Evolutionary conservation across 2,113 vertebrate genomes (phyloP), one percentile per base, ranked within the genome.

Genomic region (Campylorhamphus procurvoides): DNA sequence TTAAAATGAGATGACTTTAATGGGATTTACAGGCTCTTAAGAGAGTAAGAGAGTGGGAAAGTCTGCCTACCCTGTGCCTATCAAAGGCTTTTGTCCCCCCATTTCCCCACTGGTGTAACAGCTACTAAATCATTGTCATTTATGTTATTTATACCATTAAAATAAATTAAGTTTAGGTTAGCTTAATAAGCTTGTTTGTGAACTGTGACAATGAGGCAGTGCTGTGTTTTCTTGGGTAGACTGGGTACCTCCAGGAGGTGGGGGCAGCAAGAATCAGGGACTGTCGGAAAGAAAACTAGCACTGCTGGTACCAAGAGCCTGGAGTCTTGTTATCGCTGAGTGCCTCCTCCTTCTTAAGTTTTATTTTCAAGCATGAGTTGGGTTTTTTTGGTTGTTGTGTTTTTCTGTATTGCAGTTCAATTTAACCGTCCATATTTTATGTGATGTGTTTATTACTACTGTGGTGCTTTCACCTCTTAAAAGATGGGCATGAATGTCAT

Each of bases 91-190:
- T 77, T 79, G 27, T 75, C 12, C 37, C 4, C 8, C 12, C 5
- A 2, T 58, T 29, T 63, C n/a, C 37, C 7, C 5, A 24, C 12
- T 0, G 0, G 28, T 58, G 19, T 73, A 66, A 71, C 42, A 93
- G 16, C 16, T 82, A 55, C 29, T 29, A 63, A 87, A 46, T 62
- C 7, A 16, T 23, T 64, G 40, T 4, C 14, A 12, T 50, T 84
- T 67, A 22, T 60, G 10, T 35, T 91, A 55, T 20, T 89, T 58
- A 81, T 79, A 14, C 23, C 77, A 12, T 53, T 75, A 75, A 94
- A 85, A 83, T 59, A 42, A 73, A 58, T 50, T 4, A 46, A 8
- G 19, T 84, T 66, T 5, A 20, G 37, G 31, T 82, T 73, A 25
- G 29, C 37, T 77, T 80, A 35, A 47, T 47, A 73, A 52, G 18